phyloP scores from a whole-genome alignment of 2,888 invertebrate genomes.

The Acleris literana region DNA sequence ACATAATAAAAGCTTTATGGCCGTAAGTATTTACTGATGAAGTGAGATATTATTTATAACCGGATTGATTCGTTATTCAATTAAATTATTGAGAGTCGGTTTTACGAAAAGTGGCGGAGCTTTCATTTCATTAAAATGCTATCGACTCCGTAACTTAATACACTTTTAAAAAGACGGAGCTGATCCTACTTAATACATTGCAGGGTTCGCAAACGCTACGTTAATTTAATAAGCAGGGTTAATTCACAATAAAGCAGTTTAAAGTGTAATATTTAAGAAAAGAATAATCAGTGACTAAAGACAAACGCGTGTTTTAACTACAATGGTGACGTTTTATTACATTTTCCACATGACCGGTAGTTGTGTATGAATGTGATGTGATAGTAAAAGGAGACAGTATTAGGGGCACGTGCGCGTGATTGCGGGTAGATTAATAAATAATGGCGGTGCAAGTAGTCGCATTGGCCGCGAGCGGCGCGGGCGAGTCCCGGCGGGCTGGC shows the following conservation, averaged over 20 bases:
- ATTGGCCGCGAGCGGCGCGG: slow-evolving; percentile 44
- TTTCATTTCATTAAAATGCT: background rate
- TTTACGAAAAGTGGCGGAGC: background rate
- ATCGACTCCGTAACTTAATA: no score
- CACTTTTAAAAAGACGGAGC: no score
- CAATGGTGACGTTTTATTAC: background rate
- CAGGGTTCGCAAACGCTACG: no score
- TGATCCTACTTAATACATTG: no score
- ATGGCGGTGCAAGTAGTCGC: slow-evolving; percentile 41
- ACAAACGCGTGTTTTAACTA: no score
- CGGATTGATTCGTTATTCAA: slow-evolving; percentile 15
- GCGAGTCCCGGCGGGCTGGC: slow-evolving; percentile 43
- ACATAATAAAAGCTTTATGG: slow-evolving; percentile 27
- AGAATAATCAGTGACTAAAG: no score
- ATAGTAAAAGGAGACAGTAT: slow-evolving; percentile 36
- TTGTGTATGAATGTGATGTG: slow-evolving; percentile 12
- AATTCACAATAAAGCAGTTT: no score
- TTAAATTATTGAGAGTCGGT: background rate
- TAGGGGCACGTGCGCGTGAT: slow-evolving; percentile 39
- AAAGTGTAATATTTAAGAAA: no score
- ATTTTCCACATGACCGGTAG: background rate
- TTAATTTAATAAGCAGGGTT: no score
- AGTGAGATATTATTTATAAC: slow-evolving; percentile 22
- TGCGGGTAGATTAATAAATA: slow-evolving; percentile 44
- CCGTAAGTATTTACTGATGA: slow-evolving; percentile 26